phyloP scores from a whole-genome alignment of 2,888 invertebrate species.

The Gymnosoma rotundatum region DNA sequence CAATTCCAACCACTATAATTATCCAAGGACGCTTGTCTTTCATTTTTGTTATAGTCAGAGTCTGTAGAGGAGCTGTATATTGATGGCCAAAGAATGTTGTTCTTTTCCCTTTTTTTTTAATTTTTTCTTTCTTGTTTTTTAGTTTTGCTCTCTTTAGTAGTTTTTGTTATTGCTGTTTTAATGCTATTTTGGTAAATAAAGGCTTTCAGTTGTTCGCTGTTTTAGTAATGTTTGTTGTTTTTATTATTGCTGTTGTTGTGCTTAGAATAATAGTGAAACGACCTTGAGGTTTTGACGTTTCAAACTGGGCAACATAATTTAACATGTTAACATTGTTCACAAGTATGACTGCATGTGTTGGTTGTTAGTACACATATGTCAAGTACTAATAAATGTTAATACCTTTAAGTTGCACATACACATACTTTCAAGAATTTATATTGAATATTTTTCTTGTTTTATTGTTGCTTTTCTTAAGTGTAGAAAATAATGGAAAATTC shows the following conservation, averaged over 20 bases:
- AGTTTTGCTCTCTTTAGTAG: conserved; percentile 32
- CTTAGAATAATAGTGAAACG: conserved; percentile 68
- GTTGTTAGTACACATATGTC: conserved; percentile 21
- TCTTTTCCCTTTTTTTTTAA: conserved; percentile 50
- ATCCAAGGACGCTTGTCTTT: conserved; percentile 71
- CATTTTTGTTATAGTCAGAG: conserved; percentile 55
- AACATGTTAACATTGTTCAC: conserved; percentile 36
- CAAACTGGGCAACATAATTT: conserved; percentile 67
- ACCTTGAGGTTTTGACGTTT: conserved; percentile 70
- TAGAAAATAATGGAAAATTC: conserved; percentile 64
- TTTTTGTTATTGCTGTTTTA: conserved; percentile 47
- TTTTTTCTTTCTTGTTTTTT: not conserved
- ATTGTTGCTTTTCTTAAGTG: conserved; percentile 33
- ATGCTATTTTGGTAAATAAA: conserved; percentile 52
- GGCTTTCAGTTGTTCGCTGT: conserved; percentile 7
- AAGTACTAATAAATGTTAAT: conserved; percentile 24
- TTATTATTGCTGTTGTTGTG: conserved; percentile 24
- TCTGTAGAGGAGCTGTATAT: conserved; percentile 33
- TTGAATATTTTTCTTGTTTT: conserved; percentile 6
- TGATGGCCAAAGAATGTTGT: conserved; percentile 49
- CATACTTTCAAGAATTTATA: not conserved
- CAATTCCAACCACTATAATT: conserved; percentile 65
- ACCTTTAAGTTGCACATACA: not conserved
- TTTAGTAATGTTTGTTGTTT: too few relatives aligned
- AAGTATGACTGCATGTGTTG: conserved; percentile 29